Conservation (phyloP, 2,888 invertebrate genomes). For the Archaeoteleia sp. region DNA sequence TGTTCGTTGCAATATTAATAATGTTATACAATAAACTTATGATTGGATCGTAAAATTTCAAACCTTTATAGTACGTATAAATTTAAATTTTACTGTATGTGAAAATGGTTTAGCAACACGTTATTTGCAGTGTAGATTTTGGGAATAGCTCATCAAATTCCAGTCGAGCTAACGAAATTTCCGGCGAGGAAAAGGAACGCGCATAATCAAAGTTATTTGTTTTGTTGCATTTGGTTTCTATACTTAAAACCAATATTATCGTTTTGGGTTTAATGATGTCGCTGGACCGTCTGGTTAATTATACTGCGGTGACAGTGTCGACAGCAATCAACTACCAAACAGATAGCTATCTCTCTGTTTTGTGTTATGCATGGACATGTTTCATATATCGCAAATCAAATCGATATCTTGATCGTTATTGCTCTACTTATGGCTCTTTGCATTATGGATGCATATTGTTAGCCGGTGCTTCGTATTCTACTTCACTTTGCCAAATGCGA, state of each 20-base stretch:
- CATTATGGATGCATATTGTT: not conserved
- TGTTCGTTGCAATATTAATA: too few relatives aligned
- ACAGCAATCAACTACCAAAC: slow-evolving; percentile 22
- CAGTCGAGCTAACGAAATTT: not conserved
- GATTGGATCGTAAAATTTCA: too few relatives aligned
- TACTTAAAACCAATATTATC: slow-evolving; percentile 19
- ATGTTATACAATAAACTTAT: too few relatives aligned
- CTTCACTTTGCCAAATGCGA: too few relatives aligned
- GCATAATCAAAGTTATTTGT: slow-evolving; percentile 7
- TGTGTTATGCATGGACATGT: slow-evolving; percentile 4
- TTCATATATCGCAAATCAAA: slow-evolving; percentile 9
- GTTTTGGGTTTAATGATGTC: slow-evolving; percentile 22
- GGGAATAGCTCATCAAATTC: too few relatives aligned
- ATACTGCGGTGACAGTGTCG: slow-evolving; percentile 22
- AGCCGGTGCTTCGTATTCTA: too few relatives aligned
- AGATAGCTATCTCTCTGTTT: slow-evolving; percentile 16
- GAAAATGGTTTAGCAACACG: too few relatives aligned
- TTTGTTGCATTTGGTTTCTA: slow-evolving; percentile 3
- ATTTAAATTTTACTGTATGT: too few relatives aligned
- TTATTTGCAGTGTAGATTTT: too few relatives aligned
- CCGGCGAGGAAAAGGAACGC: not conserved
- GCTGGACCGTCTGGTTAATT: slow-evolving; percentile 21
- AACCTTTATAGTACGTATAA: too few relatives aligned
- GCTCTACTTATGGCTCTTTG: slow-evolving; percentile 13
- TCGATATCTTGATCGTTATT: slow-evolving; percentile 23